Percentiles rank a stretch among this genome's conserved stretches.
These are phyloP conservation scores for Drosophila algonquin DNA, from an alignment of 2,888 invertebrate species.

Conservation along the genomic window DNA sequence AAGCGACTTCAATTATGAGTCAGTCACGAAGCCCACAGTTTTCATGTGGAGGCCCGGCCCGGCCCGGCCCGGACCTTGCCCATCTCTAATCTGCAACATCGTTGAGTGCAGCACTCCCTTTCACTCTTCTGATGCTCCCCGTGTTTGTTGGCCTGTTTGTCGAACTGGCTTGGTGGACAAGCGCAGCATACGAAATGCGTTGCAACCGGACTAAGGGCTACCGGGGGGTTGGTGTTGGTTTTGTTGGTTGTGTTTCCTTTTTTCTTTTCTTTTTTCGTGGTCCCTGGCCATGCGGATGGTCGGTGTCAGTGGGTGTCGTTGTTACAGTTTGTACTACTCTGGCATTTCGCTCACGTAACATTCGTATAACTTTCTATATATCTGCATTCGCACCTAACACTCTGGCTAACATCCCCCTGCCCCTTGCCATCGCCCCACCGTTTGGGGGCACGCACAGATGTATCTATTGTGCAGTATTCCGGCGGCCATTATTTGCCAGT, in stretches of 20 bases:
- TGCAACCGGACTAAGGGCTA: slow-evolving; percentile 34
- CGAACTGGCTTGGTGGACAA: slow-evolving; percentile 47
- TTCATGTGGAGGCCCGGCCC: too few species aligned
- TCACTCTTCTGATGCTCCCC: background rate
- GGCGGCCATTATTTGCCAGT: slow-evolving; percentile 42
- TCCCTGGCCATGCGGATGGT: background rate
- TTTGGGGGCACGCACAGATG: slow-evolving; percentile 10
- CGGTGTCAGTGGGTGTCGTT: slow-evolving; percentile 36
- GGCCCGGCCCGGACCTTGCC: too few species aligned
- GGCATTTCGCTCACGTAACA: slow-evolving; percentile 65
- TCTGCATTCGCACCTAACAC: slow-evolving; percentile 49
- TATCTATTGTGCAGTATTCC: slow-evolving; percentile 39
- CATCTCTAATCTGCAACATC: too few species aligned
- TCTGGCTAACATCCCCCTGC: background rate
- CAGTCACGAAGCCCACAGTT: too few species aligned
- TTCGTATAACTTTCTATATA: slow-evolving; percentile 45
- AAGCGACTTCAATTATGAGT: too few species aligned
- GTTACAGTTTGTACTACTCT: slow-evolving; percentile 36
- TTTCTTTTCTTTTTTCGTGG: background rate
- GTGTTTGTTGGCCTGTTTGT: slow-evolving; percentile 20
- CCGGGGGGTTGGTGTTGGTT: background rate
- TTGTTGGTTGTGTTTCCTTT: background rate
- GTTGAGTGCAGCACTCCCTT: background rate
- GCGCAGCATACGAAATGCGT: slow-evolving; percentile 66
- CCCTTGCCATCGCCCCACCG: background rate